These are phyloP conservation scores for Trematomus bernacchii DNA, from an alignment of 2,797 vertebrate genomes.

Conservation along the genomic window DNA sequence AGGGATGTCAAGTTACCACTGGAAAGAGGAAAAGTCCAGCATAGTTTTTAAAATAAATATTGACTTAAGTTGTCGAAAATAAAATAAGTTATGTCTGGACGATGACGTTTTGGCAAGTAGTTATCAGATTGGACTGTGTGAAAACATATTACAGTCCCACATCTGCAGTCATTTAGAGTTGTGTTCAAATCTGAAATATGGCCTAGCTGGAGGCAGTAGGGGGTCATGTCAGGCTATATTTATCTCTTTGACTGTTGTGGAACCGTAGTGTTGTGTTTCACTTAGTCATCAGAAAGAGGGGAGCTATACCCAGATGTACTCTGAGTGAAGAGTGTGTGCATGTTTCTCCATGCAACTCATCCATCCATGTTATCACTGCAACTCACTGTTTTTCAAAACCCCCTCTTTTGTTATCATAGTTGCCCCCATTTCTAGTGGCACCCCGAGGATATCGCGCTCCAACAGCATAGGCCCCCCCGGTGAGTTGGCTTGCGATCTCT, in stretches of 20 bases:
- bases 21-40: slow-evolving; percentile 16
- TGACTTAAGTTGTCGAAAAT: slow-evolving; percentile 21
- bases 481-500: slow-evolving; percentile 93
- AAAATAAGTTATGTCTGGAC: slow-evolving; percentile 11
- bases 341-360: not conserved
- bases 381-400: slow-evolving; percentile 22
- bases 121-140: slow-evolving; percentile 8
- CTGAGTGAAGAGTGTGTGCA: slow-evolving; percentile 13
- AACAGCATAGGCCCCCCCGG: slow-evolving; percentile 96
- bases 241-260: slow-evolving; percentile 65
- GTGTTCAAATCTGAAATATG: slow-evolving; percentile 48
- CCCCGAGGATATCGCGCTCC: slow-evolving; percentile 95
- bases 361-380: not conserved
- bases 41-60: slow-evolving; percentile 11
- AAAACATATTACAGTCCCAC: slow-evolving; percentile 11
- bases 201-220: slow-evolving; percentile 33
- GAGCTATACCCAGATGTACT: slow-evolving; percentile 21
- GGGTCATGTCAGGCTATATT: slow-evolving; percentile 66
- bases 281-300: slow-evolving; percentile 61
- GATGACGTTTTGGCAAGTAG: slow-evolving; percentile 21
- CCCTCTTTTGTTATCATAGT: slow-evolving; percentile 79
- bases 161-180: slow-evolving; percentile 11
- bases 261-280: slow-evolving; percentile 65
- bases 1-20: slow-evolving; percentile 1
- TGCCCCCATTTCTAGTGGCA: slow-evolving; percentile 86